Evolutionary conservation across 53 echinoderm and acorn worm genomes (phyloP).

Genomic region (Holothuria leucospilota): DNA sequence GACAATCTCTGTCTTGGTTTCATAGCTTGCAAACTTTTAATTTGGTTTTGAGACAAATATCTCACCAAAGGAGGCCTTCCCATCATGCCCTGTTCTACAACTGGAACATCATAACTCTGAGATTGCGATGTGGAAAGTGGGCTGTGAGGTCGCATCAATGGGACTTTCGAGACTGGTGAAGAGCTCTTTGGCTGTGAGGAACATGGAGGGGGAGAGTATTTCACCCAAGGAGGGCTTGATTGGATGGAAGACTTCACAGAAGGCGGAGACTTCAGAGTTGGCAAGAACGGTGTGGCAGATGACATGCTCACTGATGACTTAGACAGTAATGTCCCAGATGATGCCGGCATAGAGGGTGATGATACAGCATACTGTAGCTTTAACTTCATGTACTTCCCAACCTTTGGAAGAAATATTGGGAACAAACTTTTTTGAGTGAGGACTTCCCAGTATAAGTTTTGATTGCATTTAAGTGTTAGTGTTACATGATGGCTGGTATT

Average conservation of each 20-base stretch:
- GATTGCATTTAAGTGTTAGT: no score
- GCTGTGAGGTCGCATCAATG: not conserved
- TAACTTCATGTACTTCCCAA: constrained; percentile 94
- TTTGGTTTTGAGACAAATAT: constrained; percentile 29
- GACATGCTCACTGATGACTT: no score
- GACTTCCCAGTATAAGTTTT: no score
- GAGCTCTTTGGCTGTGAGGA: no score
- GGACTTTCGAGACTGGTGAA: no score
- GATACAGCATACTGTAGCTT: constrained; percentile 87
- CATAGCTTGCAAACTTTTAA: constrained; percentile 1
- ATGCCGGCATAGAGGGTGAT: not conserved
- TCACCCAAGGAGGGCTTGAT: no score
- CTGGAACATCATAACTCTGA: constrained; percentile 20
- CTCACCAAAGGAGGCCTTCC: constrained; percentile 21
- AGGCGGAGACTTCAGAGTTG: no score
- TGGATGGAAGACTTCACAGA: no score
- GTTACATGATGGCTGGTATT: no score
- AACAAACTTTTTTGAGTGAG: no score
- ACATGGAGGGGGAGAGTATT: no score
- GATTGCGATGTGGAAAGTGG: constrained; percentile 8
- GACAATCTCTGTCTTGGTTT: constrained; percentile 12
- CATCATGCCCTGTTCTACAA: constrained; percentile 16
- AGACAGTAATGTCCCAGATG: not conserved
- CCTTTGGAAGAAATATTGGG: constrained; percentile 23
- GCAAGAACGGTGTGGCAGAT: no score